Conservation (phyloP, 2,888 invertebrate species). For the Psococerastis gibbosa region DNA sequence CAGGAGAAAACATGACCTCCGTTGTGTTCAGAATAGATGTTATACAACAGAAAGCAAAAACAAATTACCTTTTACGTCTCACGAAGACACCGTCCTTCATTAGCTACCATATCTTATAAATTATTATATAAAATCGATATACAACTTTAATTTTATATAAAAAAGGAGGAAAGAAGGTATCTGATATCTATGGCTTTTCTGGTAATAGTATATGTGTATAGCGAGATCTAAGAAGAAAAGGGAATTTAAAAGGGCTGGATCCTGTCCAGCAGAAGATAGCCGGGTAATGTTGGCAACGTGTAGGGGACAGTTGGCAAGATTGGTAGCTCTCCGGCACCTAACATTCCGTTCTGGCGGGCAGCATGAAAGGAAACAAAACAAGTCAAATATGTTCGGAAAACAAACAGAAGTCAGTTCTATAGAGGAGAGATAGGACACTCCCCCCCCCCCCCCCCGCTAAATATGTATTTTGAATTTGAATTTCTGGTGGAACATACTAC, state of each 20-base stretch:
- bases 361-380: neutral
- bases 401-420: no score
- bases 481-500: no score
- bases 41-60: no score
- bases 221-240: neutral
- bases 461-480: no score
- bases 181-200: neutral
- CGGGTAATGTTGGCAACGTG: conserved; percentile 10
- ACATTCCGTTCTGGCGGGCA: conserved; percentile 8
- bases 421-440: no score
- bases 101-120: neutral
- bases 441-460: conserved; percentile 16
- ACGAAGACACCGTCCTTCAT: no score
- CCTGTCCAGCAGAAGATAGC: conserved; percentile 7
- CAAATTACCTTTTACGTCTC: no score
- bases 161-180: neutral
- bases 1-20: no score
- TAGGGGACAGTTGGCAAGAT: conserved; percentile 8
- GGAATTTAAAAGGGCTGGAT: conserved; percentile 7
- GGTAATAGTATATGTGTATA: no score
- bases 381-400: no score
- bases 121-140: neutral
- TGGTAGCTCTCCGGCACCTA: conserved; percentile 8
- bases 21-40: no score
- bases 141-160: neutral